Percentiles rank a stretch among this genome's conserved stretches.
Conservation (phyloP, 2,888 invertebrate genomes). For the Reticulitermes lucifugus region DNA sequence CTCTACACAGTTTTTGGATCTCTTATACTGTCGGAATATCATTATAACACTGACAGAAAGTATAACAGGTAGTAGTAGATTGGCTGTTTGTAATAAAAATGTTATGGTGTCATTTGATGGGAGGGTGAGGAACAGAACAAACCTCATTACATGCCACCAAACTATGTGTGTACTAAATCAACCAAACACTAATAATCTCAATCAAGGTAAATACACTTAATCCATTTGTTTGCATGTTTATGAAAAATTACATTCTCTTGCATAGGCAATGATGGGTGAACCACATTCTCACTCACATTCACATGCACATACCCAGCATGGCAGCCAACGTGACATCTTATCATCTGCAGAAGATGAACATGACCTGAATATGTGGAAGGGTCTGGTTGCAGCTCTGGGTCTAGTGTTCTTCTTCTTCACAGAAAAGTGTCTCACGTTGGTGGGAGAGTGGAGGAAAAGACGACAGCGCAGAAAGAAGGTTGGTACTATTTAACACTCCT, state of each 20-base stretch:
- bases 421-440: slow-evolving; percentile 83
- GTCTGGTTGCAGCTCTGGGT: slow-evolving; percentile 83
- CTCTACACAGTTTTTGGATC: no score
- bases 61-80: no score
- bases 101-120: no score
- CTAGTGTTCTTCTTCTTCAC: slow-evolving; percentile 91
- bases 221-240: no score
- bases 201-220: no score
- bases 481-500: slow-evolving; percentile 59
- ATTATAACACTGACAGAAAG: no score
- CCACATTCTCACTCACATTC: slow-evolving; percentile 57
- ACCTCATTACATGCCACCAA: no score
- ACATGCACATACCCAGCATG: slow-evolving; percentile 55
- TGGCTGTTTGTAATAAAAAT: no score
- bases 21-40: no score
- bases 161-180: no score
- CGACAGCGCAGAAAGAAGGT: slow-evolving; percentile 77
- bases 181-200: no score
- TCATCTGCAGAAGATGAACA: slow-evolving; percentile 66
- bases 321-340: slow-evolving; percentile 57
- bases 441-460: slow-evolving; percentile 84
- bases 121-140: no score
- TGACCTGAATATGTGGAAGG: slow-evolving; percentile 84
- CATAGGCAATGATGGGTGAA: slow-evolving; percentile 65
- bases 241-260: neutral